These are phyloP conservation scores for Meteorus colon DNA, from an alignment of 2,888 invertebrate genomes.

Conservation along the genomic window DNA sequence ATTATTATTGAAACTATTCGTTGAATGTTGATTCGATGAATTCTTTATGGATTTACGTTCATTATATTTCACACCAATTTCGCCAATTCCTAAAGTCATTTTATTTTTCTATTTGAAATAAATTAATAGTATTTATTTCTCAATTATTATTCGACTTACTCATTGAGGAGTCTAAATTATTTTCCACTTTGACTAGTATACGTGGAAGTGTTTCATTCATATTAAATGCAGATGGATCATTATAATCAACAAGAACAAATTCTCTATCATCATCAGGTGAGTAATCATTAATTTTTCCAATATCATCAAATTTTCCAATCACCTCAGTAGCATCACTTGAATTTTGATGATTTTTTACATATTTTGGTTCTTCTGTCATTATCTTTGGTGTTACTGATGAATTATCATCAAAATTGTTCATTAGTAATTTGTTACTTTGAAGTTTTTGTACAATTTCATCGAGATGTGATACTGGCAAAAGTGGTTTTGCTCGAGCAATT, in stretches of 20 bases:
- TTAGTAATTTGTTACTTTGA: neutral
- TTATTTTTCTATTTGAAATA: neutral
- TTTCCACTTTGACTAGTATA: constrained; percentile 33
- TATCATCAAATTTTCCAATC: neutral
- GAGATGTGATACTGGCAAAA: constrained; percentile 13
- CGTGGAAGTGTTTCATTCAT: constrained; percentile 34
- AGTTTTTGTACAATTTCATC: constrained; percentile 8
- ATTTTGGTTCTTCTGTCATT: neutral
- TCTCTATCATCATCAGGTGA: constrained; percentile 26
- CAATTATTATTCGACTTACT: constrained; percentile 32
- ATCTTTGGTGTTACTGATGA: neutral
- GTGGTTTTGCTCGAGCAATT: neutral
- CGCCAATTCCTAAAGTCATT: constrained; percentile 27
- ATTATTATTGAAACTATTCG: neutral
- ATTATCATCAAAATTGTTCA: neutral
- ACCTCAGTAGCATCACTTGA: neutral
- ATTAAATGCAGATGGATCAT: constrained; percentile 15
- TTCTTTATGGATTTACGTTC: neutral
- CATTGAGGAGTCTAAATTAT: constrained; percentile 23
- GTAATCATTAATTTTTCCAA: constrained; percentile 11
- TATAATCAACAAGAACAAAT: constrained; percentile 37
- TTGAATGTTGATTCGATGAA: neutral
- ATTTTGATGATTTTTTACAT: neutral
- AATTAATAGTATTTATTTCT: neutral
- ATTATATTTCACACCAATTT: constrained; percentile 25